Base-by-base conservation (phyloP, 2,113 vertebrate genomes). In the Engraulis encrasicolus region DNA sequence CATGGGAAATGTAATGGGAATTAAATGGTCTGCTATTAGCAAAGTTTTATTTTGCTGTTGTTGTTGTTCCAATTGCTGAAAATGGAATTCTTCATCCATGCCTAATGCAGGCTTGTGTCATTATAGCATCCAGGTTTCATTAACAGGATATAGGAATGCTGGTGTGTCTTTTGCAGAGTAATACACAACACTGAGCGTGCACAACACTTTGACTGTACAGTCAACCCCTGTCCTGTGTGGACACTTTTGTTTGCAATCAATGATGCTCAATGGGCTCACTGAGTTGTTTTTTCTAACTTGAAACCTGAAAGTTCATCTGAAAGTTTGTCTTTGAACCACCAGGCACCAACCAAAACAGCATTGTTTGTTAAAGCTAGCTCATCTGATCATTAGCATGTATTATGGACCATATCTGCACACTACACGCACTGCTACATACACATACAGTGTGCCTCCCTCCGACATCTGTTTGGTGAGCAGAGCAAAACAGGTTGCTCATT, bases 31-130 rank as follows among this genome's bases (percentile, higher is more conserved):
- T 71, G 27, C 31, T 27, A 71, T 71, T 71, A 31, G 4, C 61
- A 23, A 34, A 71, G 61, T 1, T 2, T 14, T 34, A 5, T 45
- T 45, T 9, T 45, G 3, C 40, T 45, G 3, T 45, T 45, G 3
- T 45, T 45, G 40, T 27, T 34, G 6, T 27, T 71, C 61, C 5
- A 14, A 71, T 71, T 12, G 27, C 61, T 14, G 12, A 71, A 23
- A 71, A 71, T 71, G 61, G 61, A 71, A 71, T 71, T 34, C 12
- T 66, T 66, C 58, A 66, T 71, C 61, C 61, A 71, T 71, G 27
- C 23, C 23, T 34, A 71, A 71, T 71, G 61, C 61, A 71, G 61
- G 61, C 1, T 6, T 66, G 52, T 66, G 58, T 34, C 61, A 71
- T 34, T 34, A 71, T 18, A 12, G 40, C 9, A 9, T 45, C 4